A percentile compares a stretch with the other conserved stretches of the same genome.
These are phyloP conservation scores for Drosophila tropicalis DNA, from an alignment of 1,140 invertebrate species.

Conservation along the genomic window DNA sequence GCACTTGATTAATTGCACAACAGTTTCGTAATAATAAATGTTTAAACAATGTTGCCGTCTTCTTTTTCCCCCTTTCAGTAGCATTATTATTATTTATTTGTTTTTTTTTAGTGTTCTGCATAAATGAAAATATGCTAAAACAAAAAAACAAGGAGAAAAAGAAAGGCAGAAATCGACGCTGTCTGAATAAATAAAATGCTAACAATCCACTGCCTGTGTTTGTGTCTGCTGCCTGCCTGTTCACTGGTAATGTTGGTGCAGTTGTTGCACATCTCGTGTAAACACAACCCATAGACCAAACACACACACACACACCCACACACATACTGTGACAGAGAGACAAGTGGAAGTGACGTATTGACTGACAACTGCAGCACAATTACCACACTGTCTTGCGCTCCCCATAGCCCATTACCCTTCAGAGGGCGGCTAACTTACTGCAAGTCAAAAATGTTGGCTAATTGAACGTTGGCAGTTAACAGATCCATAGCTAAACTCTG, in stretches of 20 bases:
- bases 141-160: conserved; percentile 23
- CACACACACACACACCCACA: conserved; percentile 8
- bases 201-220: conserved; percentile 31
- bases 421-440: neutral
- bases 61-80: conserved; percentile 19
- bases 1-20: conserved; percentile 19
- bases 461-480: conserved; percentile 5
- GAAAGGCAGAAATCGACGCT: conserved; percentile 41
- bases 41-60: conserved; percentile 18
- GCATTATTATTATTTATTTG: neutral
- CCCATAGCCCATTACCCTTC: neutral
- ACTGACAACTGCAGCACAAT: conserved; percentile 41
- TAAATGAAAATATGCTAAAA: conserved; percentile 58
- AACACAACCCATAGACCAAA: conserved; percentile 9
- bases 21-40: conserved; percentile 18
- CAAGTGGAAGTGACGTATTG: conserved; percentile 43
- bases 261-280: conserved; percentile 38
- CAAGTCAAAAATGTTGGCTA: conserved; percentile 3
- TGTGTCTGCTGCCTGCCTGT: neutral
- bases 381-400: neutral
- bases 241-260: conserved; percentile 21
- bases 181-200: conserved; percentile 56
- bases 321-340: neutral
- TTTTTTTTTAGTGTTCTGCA: conserved; percentile 22
- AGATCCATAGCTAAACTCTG: neutral